These are phyloP conservation scores for Acleris sparsana DNA, from an alignment of 2,888 invertebrate genomes.

Conservation along the genomic window DNA sequence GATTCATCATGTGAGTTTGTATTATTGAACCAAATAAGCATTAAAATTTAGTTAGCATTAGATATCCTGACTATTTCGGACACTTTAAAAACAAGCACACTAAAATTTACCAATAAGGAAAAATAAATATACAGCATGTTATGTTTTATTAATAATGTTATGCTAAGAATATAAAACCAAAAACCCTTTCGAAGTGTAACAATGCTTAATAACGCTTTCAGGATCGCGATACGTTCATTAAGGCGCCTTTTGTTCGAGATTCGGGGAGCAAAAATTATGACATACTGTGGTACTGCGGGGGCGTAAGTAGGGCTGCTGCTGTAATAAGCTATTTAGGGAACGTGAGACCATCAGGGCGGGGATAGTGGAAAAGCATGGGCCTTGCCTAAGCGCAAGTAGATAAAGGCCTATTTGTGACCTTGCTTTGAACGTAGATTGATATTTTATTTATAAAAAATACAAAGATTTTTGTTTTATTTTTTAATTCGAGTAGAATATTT, in stretches of 20 bases:
- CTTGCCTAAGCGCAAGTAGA: too few species aligned
- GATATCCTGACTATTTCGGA: too few species aligned
- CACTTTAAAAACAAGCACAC: too few species aligned
- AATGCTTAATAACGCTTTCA: constrained; percentile 81
- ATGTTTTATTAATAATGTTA: not conserved
- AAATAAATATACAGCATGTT: too few species aligned
- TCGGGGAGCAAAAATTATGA: constrained; percentile 82
- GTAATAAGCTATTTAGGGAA: not conserved
- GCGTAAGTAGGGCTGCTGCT: constrained; percentile 60
- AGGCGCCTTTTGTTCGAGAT: constrained; percentile 75
- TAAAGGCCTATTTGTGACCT: too few species aligned
- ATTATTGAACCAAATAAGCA: too few species aligned
- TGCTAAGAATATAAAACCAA: constrained; percentile 14
- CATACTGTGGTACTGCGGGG: constrained; percentile 75
- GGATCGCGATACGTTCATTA: constrained; percentile 80
- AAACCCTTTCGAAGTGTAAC: constrained; percentile 52
- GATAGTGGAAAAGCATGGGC: too few species aligned
- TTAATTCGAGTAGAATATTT: too few species aligned
- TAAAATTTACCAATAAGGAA: too few species aligned
- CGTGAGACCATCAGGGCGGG: too few species aligned
- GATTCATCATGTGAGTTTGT: too few species aligned
- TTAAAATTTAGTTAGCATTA: too few species aligned
- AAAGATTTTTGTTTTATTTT: not conserved
- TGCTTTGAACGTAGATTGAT: not conserved
- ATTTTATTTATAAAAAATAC: not conserved